phyloP scores from a whole-genome alignment of 1,140 invertebrate species.

The Pollicipes pollicipes region DNA sequence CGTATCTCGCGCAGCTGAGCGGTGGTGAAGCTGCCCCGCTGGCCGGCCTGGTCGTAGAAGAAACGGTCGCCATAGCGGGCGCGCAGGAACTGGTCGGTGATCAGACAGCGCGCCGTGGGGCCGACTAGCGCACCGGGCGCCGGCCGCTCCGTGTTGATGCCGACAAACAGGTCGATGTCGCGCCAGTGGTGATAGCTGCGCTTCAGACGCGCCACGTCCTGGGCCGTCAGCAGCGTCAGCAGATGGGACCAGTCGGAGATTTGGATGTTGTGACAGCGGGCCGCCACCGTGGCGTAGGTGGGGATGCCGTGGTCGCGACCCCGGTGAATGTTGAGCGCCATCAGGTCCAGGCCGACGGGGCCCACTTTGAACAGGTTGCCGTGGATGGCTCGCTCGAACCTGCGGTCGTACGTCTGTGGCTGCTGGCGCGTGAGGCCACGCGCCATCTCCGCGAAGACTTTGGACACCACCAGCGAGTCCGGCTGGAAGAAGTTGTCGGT shows the following conservation, averaged over 20 bases:
- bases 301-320: constrained; percentile 26
- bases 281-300: too few species aligned
- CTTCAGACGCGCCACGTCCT: constrained; percentile 27
- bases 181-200: constrained; percentile 39
- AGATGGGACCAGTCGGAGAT: too few species aligned
- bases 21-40: constrained; percentile 46
- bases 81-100: constrained; percentile 28
- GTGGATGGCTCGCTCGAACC: constrained; percentile 7
- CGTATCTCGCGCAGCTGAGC: constrained; percentile 35
- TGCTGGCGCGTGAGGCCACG: constrained; percentile 10
- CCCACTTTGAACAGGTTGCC: constrained; percentile 12
- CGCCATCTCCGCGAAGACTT: constrained; percentile 6
- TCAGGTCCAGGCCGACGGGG: constrained; percentile 19
- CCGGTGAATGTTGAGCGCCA: constrained; percentile 23
- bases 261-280: too few species aligned
- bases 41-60: constrained; percentile 39
- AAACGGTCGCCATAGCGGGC: constrained; percentile 31
- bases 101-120: constrained; percentile 36
- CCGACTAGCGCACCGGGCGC: constrained; percentile 48
- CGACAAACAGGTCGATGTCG: constrained; percentile 64
- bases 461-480: background rate
- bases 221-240: too few species aligned
- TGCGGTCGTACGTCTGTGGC: constrained; percentile 6
- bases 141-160: constrained; percentile 48
- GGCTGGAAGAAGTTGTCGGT: too few species aligned